Conservation (phyloP, 2,888 invertebrate species). For the Antheraea yamamai region DNA sequence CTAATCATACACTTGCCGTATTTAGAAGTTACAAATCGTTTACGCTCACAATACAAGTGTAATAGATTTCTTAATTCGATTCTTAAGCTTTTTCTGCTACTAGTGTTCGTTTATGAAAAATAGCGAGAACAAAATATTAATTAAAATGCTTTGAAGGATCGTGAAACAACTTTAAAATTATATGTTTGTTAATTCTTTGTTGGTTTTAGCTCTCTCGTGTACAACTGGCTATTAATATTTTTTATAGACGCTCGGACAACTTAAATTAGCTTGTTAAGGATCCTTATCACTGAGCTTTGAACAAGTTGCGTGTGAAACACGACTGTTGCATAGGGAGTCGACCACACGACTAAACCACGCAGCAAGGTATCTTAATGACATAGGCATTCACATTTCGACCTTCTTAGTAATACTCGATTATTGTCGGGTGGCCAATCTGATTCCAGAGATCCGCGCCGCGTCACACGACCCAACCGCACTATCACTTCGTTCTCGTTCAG, state of each 20-base stretch:
- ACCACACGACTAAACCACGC: too few relatives aligned
- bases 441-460: too few relatives aligned
- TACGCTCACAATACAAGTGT: background rate
- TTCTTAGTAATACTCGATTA: too few relatives aligned
- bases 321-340: too few relatives aligned
- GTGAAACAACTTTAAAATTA: background rate
- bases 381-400: too few relatives aligned
- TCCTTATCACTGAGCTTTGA: background rate
- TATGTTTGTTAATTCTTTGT: background rate
- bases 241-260: background rate
- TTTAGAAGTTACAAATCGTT: constrained; percentile 11
- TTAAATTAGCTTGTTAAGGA: background rate
- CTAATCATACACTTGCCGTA: constrained; percentile 31
- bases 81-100: background rate
- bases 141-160: background rate
- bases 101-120: background rate
- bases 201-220: too few relatives aligned
- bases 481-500: too few relatives aligned
- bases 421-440: too few relatives aligned
- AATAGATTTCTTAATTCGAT: constrained; percentile 2
- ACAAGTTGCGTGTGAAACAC: too few relatives aligned
- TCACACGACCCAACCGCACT: too few relatives aligned
- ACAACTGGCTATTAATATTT: background rate
- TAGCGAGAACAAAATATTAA: background rate
- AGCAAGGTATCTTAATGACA: too few relatives aligned